phyloP scores from a whole-genome alignment of 2,113 vertebrate species.

The Laticauda colubrina region DNA sequence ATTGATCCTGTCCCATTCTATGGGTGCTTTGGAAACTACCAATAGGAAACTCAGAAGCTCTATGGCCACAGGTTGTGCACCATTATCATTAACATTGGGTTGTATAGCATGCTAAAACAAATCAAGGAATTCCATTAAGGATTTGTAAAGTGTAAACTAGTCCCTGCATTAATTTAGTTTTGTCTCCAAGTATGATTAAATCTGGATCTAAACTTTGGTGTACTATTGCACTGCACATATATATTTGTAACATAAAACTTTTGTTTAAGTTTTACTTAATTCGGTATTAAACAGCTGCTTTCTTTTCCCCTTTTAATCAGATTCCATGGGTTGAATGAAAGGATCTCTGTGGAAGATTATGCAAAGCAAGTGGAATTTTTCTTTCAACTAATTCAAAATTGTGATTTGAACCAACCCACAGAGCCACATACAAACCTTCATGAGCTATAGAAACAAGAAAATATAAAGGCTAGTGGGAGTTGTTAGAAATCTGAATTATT shows the following conservation, averaged over 20 bases:
- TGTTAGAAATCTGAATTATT: background rate
- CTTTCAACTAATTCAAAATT: constrained; percentile 87
- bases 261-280: background rate
- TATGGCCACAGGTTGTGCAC: background rate
- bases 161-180: background rate
- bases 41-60: background rate
- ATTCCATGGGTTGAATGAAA: constrained; percentile 91
- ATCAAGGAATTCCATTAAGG: background rate
- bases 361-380: constrained; percentile 82
- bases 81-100: background rate
- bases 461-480: background rate
- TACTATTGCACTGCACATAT: background rate
- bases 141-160: background rate
- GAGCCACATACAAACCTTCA: constrained; percentile 71
- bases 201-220: background rate
- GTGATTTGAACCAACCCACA: constrained; percentile 72
- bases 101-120: background rate
- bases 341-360: constrained; percentile 82
- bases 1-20: background rate
- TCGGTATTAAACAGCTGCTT: background rate
- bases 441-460: constrained; percentile 73
- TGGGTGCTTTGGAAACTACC: background rate
- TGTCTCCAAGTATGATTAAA: background rate
- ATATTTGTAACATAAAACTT: background rate
- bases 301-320: constrained; percentile 57